Evolutionary conservation across 2,113 vertebrate species (phyloP), one percentile per base, ranked within the genome.

Genomic region (Lepisosteus osseus): DNA sequence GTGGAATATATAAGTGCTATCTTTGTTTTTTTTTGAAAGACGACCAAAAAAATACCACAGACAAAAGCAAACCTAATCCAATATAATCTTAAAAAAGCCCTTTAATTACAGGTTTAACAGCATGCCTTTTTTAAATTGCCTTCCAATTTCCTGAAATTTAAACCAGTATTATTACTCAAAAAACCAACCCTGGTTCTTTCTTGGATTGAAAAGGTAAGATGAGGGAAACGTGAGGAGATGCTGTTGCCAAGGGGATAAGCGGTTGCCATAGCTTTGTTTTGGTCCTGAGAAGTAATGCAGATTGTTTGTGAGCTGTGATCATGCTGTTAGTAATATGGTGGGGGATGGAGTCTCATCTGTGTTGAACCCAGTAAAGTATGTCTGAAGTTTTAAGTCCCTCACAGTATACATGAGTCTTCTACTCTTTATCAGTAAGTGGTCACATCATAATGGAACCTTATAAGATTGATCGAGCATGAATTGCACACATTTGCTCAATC

Each of bases 221-320:
- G 11, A 73, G 67, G 47, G 47, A 51, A 51, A 55, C 66, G 44
- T 65, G 9, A 65, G 69, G 69, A 73, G 76, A 80, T 70, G 67
- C 59, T 63, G 74, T 80, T 80, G 79, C 74, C 63, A 65, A 54
- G 76, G 73, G 76, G 54, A 51, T 74, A 8, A 3, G 45, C 64
- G 72, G 76, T 78, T 74, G 62, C 79, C 74, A 80, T 78, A 72
- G 70, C 17, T 41, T 72, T 17, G 4, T 68, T 71, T n/a, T n/a
- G 3, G 51, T 45, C 57, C 63, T 47, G 64, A 61, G 65, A 76
- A 69, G 69, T 57, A 54, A 67, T 12, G 15, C 9, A n/a, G 56
- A 51, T 51, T 51, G 47, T 51, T 40, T 51, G 57, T 63, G 42
- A 51, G 65, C 71, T 63, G 13, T 54, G 44, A 64, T 43, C 13